A percentile compares a stretch with the other conserved stretches of the same genome.
phyloP scores from a whole-genome alignment of 2,113 vertebrate species.

The Hassar affinis region DNA sequence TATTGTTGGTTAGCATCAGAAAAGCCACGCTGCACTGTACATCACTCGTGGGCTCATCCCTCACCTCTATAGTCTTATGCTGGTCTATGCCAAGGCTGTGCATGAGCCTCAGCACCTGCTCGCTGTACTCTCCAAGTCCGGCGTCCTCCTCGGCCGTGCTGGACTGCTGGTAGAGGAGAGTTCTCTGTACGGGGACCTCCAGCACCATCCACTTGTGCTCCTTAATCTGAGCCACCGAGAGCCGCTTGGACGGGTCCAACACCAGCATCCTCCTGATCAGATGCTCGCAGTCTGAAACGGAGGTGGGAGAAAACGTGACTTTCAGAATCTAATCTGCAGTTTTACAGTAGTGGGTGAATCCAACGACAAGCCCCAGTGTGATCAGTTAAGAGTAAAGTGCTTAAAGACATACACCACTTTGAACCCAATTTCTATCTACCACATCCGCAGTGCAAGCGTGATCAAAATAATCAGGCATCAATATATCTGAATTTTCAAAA shows the following conservation, averaged over 20 bases:
- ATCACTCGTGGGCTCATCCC: slow-evolving; percentile 5
- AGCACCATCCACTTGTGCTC: slow-evolving; percentile 97
- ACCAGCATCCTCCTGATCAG: slow-evolving; percentile 97
- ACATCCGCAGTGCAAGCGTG: not conserved
- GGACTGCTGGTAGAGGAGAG: slow-evolving; percentile 82
- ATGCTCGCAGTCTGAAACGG: slow-evolving; percentile 88
- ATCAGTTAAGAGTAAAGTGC: not conserved
- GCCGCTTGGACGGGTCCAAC: slow-evolving; percentile 89
- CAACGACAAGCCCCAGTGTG: not conserved
- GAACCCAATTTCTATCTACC: not conserved
- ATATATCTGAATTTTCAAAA: not conserved
- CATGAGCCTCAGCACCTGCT: slow-evolving; percentile 95
- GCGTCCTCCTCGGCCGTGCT: slow-evolving; percentile 74
- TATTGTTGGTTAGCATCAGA: not conserved
- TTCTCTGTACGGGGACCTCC: slow-evolving; percentile 87
- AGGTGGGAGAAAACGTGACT: not conserved
- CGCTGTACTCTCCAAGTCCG: slow-evolving; percentile 86
- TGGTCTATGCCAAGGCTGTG: slow-evolving; percentile 98
- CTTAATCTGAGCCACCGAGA: slow-evolving; percentile 92
- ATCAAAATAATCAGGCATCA: not conserved
- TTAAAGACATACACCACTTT: not conserved
- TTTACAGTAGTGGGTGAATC: not conserved
- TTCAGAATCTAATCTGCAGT: not conserved
- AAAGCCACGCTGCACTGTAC: not conserved
- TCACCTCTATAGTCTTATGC: slow-evolving; percentile 97